Evolutionary conservation across 2,888 invertebrate species (phyloP), one percentile per base, ranked within the genome.

Genomic region (Altica lythri): DNA sequence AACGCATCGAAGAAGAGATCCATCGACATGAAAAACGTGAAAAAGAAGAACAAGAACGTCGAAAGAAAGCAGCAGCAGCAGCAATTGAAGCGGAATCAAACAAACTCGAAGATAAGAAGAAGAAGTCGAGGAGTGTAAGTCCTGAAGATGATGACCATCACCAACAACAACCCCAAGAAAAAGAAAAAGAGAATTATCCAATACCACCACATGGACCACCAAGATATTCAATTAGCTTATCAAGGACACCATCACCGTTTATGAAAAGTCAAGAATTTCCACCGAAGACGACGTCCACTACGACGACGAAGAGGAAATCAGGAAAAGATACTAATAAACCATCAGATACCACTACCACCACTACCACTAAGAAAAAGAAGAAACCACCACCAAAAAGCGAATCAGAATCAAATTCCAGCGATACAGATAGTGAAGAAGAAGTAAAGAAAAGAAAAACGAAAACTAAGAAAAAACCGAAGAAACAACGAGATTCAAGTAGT

Each of bases 201-300:
- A 73, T 75, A 37, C 75, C 75, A n/a, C 75, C 76, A 2, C 69
- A 74, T 45, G 75, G 76, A 17, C 76, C 75, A 12, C 74, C 76
- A 5, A 63, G 86, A 71, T 88, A 85, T 72, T 88, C 87, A 14
- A 82, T 83, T 72, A 91, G 90, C 69, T 79, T 90, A 34, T 92
- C 92, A n/a, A 83, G 91, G 59, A 92, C 91, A 0, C 91, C 92
- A 9, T 91, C 92, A 10, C 91, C 92, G 34, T 91, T 92, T 75
- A 85, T 90, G 57, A 88, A 88, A 66, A 83, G 82, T 63, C 80
- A 83, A 60, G 85, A 84, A 72, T 80, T 83, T 40, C 83, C 76
- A 10, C 73, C 67, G 76, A 83, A 73, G 79, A 78, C 66, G 67
- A 79, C 67, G 12, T 61, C 62, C 45, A 51, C 62, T 19, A 58